phyloP scores from a whole-genome alignment of 2,888 invertebrate species.

The Chrysomela aeneicollis region DNA sequence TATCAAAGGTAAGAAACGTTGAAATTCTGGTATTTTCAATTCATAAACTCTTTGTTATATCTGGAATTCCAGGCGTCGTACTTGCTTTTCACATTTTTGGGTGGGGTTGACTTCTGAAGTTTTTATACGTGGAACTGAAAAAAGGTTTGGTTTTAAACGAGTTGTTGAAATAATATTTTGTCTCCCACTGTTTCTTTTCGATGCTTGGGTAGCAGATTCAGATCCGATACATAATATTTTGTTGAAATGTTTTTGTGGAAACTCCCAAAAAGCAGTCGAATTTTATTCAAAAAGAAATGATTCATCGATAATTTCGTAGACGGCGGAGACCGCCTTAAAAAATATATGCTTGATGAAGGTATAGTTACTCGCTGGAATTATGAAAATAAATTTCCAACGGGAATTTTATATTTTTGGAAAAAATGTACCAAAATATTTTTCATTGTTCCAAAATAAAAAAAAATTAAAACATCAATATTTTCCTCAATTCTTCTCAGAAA shows the following conservation, averaged over 20 bases:
- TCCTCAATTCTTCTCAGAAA: too few relatives aligned
- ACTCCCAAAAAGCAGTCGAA: neutral
- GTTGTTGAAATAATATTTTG: neutral
- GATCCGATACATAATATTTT: neutral
- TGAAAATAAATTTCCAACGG: too few relatives aligned
- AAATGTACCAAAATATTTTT: too few relatives aligned
- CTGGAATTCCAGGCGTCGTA: neutral
- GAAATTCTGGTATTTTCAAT: neutral
- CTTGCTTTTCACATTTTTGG: neutral
- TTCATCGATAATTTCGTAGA: neutral
- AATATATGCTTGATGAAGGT: too few relatives aligned
- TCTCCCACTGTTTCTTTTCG: neutral
- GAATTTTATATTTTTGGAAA: too few relatives aligned
- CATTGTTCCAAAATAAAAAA: too few relatives aligned
- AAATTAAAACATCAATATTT: too few relatives aligned
- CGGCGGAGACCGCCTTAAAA: too few relatives aligned
- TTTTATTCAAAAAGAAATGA: neutral
- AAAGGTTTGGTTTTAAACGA: neutral
- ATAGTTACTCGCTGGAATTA: too few relatives aligned
- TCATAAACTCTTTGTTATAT: neutral
- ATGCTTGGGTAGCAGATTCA: too few relatives aligned
- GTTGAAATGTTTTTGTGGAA: neutral
- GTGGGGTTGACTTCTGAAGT: neutral
- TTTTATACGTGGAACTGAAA: slow-evolving; percentile 2
- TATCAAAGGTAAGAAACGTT: neutral